phyloP scores from a whole-genome alignment of 2,797 vertebrate species.

The Erpetoichthys calabaricus region DNA sequence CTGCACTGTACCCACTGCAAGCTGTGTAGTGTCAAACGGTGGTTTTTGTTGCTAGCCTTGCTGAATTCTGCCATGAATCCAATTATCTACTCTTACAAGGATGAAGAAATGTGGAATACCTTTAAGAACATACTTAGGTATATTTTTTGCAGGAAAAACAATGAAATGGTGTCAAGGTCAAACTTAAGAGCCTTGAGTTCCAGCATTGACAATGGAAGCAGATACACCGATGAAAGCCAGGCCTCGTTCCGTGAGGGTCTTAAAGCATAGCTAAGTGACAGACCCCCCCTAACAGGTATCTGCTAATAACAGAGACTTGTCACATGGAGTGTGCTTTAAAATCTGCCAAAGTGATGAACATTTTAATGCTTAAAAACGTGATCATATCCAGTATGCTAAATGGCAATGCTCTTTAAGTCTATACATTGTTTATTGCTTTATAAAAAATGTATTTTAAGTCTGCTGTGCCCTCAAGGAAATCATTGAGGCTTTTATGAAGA shows the following conservation, averaged over 20 bases:
- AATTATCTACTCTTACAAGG: conserved; percentile 94
- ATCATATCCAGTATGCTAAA: too few relatives aligned
- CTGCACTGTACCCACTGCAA: conserved; percentile 63
- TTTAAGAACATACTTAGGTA: conserved; percentile 78
- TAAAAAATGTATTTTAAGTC: too few relatives aligned
- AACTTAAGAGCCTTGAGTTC: conserved; percentile 40
- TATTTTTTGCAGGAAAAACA: conserved; percentile 48
- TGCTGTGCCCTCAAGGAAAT: too few relatives aligned
- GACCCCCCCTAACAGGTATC: too few relatives aligned
- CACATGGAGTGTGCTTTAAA: too few relatives aligned
- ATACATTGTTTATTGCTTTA: too few relatives aligned
- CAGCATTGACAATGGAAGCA: conserved; percentile 38
- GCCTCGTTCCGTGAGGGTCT: not conserved
- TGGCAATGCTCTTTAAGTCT: too few relatives aligned
- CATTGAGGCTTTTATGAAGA: too few relatives aligned
- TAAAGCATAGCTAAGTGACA: too few relatives aligned
- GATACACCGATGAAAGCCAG: conserved; percentile 39
- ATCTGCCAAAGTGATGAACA: too few relatives aligned
- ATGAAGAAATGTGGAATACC: conserved; percentile 88
- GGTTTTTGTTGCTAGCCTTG: conserved; percentile 83
- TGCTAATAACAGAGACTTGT: too few relatives aligned
- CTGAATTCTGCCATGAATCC: conserved; percentile 94
- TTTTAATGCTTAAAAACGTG: too few relatives aligned
- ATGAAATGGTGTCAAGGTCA: conserved; percentile 45
- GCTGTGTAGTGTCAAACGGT: conserved; percentile 67